Evolutionary conservation across 37 sponge, comb jelly and placozoan species (phyloP).

Genomic region (Axinella damicornis): DNA sequence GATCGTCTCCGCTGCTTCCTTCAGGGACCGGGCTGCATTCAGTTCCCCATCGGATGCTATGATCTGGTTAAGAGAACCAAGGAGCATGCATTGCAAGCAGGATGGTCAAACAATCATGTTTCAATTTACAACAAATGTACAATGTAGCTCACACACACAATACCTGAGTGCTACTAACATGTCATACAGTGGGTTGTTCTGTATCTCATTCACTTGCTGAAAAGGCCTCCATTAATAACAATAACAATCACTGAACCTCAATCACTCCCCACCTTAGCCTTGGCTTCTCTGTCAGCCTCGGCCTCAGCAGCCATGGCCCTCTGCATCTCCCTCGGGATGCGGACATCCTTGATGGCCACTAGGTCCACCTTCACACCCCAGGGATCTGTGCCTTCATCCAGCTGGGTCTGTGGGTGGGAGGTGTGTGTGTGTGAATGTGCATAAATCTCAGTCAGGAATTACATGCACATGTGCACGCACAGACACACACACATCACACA

Average conservation of each 20-base stretch:
- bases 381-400: slow-evolving; percentile 95
- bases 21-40: slow-evolving; percentile 92
- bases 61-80: slow-evolving; percentile 58
- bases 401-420: slow-evolving; percentile 44
- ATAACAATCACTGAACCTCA: too few species aligned
- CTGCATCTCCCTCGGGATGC: slow-evolving; percentile 90
- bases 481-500: slow-evolving; percentile 23
- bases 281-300: slow-evolving; percentile 94
- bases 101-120: too few species aligned
- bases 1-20: slow-evolving; percentile 97
- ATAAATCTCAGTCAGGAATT: too few species aligned
- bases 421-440: too few species aligned
- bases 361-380: slow-evolving; percentile 97
- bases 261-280: slow-evolving; percentile 79
- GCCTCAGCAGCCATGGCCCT: slow-evolving; percentile 99
- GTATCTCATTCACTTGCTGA: too few species aligned
- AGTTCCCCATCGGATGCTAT: slow-evolving; percentile 97
- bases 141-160: not conserved
- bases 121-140: not conserved
- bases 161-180: not conserved
- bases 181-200: too few species aligned
- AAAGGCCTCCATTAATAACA: too few species aligned
- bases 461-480: too few species aligned
- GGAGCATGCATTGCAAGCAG: not conserved
- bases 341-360: slow-evolving; percentile 95